Percentiles rank a stretch among this genome's conserved stretches.
Evolutionary conservation across 2,888 invertebrate species (phyloP).

Genomic region (Galerucella calmariensis): DNA sequence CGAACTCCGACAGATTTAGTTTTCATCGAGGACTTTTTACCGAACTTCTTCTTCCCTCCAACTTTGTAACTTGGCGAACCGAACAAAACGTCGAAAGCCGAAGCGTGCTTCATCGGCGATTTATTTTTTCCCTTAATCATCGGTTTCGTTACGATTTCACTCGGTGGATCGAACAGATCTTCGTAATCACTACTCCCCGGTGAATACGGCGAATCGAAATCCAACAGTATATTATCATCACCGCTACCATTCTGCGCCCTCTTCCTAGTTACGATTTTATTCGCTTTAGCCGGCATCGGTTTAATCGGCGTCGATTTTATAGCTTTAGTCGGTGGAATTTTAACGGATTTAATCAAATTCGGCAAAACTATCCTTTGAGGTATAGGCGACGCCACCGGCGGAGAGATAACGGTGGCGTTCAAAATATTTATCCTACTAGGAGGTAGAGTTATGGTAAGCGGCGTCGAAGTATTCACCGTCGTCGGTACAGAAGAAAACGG

Average conservation of each 20-base stretch:
- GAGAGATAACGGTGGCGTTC: conserved; percentile 59
- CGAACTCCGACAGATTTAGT: conserved; percentile 78
- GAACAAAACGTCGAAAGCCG: conserved; percentile 75
- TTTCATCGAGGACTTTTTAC: conserved; percentile 59
- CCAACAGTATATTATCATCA: conserved; percentile 69
- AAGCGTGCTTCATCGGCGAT: conserved; percentile 58
- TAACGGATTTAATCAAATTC: conserved; percentile 65
- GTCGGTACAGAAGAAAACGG: conserved; percentile 59
- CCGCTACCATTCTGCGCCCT: conserved; percentile 58
- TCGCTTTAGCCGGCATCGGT: conserved; percentile 64
- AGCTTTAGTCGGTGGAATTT: conserved; percentile 67
- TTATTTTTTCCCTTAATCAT: conserved; percentile 50
- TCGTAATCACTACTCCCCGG: conserved; percentile 91
- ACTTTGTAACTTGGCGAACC: conserved; percentile 68
- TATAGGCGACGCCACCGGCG: conserved; percentile 55
- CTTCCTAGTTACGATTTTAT: conserved; percentile 43
- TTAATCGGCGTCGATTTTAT: conserved; percentile 72
- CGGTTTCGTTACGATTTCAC: conserved; percentile 56
- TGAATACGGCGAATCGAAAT: conserved; percentile 87
- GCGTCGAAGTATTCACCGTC: conserved; percentile 60
- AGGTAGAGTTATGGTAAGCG: conserved; percentile 55
- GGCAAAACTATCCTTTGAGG: conserved; percentile 68
- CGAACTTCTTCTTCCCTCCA: conserved; percentile 40
- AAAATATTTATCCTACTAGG: conserved; percentile 62
- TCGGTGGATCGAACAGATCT: conserved; percentile 85